Conservation (phyloP, 2,113 vertebrate species). For the Bungarus multicinctus region DNA sequence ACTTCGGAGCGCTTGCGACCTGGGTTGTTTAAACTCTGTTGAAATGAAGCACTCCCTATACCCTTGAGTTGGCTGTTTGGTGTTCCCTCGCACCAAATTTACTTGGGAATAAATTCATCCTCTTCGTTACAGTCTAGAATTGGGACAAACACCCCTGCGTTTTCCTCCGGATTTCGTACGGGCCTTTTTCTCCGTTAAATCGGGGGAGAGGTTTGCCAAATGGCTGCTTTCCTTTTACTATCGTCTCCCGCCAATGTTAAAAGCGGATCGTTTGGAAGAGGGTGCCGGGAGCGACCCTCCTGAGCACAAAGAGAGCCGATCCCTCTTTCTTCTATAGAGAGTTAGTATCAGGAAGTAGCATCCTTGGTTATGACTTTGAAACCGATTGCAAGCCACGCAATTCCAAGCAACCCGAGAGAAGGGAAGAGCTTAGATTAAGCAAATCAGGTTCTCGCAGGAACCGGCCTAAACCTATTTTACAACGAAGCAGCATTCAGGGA, state of each 20-base stretch:
- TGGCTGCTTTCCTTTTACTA: too few species aligned
- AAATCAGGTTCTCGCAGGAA: background rate
- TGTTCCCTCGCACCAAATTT: background rate
- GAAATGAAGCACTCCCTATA: background rate
- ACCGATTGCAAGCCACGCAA: background rate
- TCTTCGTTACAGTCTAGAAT: background rate
- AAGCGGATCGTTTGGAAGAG: background rate
- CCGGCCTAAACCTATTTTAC: background rate
- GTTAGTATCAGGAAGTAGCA: too few species aligned
- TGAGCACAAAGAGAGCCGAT: background rate
- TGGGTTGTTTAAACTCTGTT: background rate
- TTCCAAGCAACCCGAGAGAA: background rate
- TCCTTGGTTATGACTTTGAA: background rate
- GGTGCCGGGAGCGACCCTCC: background rate
- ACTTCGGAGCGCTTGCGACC: too few species aligned
- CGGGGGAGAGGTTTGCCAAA: too few species aligned
- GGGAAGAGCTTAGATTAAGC: background rate
- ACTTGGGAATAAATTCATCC: background rate
- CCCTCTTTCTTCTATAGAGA: background rate
- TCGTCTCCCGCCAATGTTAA: too few species aligned
- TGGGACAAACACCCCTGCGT: accelerated
- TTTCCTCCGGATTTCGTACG: background rate
- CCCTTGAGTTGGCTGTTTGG: background rate
- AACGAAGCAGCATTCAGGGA: background rate
- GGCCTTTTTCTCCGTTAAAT: background rate